phyloP scores from a whole-genome alignment of 2,113 vertebrate species.

The Phoxinus phoxinus region DNA sequence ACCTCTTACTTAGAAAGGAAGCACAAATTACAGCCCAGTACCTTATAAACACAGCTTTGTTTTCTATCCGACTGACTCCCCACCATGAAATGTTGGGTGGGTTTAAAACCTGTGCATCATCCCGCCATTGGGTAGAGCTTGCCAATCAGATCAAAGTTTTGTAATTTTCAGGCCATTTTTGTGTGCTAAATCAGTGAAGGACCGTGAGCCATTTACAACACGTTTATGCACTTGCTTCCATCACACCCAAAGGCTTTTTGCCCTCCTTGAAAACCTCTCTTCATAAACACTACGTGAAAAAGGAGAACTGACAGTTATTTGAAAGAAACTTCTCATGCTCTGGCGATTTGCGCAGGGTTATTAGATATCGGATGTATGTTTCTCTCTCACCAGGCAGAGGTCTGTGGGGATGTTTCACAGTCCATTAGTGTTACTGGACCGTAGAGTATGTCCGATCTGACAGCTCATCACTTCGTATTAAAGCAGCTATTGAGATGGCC shows the following conservation, averaged over 20 bases:
- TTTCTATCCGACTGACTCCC: neutral
- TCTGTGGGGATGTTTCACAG: slow-evolving; percentile 34
- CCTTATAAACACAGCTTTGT: too few species aligned
- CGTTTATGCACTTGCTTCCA: neutral
- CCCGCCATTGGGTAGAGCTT: neutral
- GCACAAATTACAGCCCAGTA: too few species aligned
- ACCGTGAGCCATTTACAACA: neutral
- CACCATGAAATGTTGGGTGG: neutral
- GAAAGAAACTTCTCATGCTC: slow-evolving; percentile 4
- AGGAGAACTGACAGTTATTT: neutral
- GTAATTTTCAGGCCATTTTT: neutral
- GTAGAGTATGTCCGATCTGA: slow-evolving; percentile 20
- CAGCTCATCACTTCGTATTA: slow-evolving; percentile 21
- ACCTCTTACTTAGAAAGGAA: too few species aligned
- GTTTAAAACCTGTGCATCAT: neutral
- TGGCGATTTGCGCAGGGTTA: neutral
- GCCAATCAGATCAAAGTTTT: neutral
- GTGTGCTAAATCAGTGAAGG: neutral
- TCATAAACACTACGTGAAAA: neutral
- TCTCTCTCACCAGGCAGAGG: neutral
- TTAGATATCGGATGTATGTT: neutral
- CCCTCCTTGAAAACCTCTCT: neutral
- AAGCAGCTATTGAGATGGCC: neutral
- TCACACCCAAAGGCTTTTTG: neutral
- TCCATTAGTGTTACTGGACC: slow-evolving; percentile 14